phyloP scores from a whole-genome alignment of 2,113 vertebrate genomes.

The Istiophorus platypterus region DNA sequence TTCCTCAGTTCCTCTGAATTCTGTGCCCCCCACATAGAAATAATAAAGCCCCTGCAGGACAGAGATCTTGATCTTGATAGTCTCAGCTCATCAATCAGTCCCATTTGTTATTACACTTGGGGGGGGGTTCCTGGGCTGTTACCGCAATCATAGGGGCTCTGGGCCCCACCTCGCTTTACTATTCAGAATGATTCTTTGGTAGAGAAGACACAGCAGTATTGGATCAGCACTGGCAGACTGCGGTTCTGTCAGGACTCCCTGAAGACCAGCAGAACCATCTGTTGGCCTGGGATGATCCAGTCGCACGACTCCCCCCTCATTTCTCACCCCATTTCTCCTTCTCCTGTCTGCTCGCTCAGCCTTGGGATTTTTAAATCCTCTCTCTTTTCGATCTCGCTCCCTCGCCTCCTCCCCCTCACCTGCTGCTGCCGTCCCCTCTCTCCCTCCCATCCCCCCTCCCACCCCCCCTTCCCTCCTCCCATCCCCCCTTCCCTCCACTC shows the following conservation, averaged over 20 bases:
- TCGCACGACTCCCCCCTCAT: background rate
- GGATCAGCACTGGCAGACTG: slow-evolving; percentile 24
- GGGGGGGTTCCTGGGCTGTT: background rate
- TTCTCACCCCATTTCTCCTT: slow-evolving; percentile 17
- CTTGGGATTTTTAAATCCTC: background rate
- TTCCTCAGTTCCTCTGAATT: background rate
- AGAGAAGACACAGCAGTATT: slow-evolving; percentile 12
- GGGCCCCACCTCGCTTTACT: slow-evolving; percentile 6
- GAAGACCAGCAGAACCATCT: slow-evolving; percentile 57
- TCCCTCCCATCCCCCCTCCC: slow-evolving; percentile 9
- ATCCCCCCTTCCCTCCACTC: no score
- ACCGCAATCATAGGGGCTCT: slow-evolving; percentile 11
- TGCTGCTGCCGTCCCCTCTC: background rate
- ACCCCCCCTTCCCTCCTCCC: background rate
- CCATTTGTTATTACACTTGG: slow-evolving; percentile 15
- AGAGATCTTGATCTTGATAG: background rate
- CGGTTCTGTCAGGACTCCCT: slow-evolving; percentile 34
- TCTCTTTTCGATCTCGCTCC: no score
- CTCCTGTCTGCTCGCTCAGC: background rate
- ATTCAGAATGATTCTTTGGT: background rate
- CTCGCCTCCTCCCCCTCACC: background rate
- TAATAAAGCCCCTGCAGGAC: background rate
- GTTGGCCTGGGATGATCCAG: slow-evolving; percentile 18
- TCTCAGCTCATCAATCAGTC: slow-evolving; percentile 48
- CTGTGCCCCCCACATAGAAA: background rate